Conservation (phyloP, 2,113 vertebrate genomes). For the Nesogale talazaci region DNA sequence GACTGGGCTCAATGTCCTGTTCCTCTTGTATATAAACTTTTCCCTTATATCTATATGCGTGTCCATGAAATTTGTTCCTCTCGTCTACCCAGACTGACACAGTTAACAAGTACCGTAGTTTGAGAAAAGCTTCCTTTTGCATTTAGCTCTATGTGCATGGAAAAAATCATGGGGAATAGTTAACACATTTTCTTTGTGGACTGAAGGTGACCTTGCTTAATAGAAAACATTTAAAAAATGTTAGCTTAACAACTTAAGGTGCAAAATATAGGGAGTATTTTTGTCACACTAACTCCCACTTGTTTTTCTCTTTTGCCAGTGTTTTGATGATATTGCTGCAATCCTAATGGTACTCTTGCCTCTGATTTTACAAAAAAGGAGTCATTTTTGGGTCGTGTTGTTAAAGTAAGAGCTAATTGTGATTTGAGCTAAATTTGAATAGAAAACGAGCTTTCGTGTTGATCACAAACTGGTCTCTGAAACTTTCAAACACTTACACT, state of each 20-base stretch:
- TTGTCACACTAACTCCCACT: not conserved
- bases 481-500: not conserved
- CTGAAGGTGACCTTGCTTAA: constrained; percentile 1
- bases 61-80: too few relatives aligned
- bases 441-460: not conserved
- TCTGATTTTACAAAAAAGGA: not conserved
- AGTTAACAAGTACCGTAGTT: not conserved
- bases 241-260: not conserved
- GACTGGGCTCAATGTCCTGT: too few relatives aligned
- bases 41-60: too few relatives aligned
- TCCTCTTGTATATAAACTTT: too few relatives aligned
- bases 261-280: not conserved
- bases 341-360: not conserved
- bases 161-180: not conserved
- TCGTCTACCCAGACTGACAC: too few relatives aligned
- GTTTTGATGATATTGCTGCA: not conserved
- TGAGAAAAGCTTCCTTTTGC: constrained; percentile 12
- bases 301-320: not conserved
- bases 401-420: constrained; percentile 9
- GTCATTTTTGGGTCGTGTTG: not conserved
- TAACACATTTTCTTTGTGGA: not conserved
- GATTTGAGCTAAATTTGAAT: not conserved
- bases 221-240: not conserved
- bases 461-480: not conserved
- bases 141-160: not conserved